Evolutionary conservation across 1,140 invertebrate genomes (phyloP).

Genomic region (Neuroterus valhalla): DNA sequence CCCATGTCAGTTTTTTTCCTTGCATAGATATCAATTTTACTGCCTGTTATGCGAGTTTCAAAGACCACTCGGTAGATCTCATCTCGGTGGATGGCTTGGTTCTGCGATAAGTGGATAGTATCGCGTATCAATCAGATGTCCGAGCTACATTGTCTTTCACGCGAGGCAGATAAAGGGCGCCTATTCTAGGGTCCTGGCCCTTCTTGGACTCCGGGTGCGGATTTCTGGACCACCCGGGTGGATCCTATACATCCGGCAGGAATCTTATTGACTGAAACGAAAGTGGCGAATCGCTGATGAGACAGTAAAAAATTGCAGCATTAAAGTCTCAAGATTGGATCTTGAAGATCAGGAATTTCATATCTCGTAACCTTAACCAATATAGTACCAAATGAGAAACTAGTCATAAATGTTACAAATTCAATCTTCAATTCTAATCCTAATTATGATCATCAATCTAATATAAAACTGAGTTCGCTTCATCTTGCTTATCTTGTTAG

Average conservation of each 20-base stretch:
- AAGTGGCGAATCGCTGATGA: constrained; percentile 48
- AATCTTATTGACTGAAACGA: constrained; percentile 67
- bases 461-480: neutral
- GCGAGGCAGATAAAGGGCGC: constrained; percentile 62
- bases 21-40: constrained; percentile 32
- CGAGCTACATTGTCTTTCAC: constrained; percentile 66
- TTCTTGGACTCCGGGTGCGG: constrained; percentile 25
- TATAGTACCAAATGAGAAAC: neutral
- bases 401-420: neutral
- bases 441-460: too few species aligned
- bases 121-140: constrained; percentile 70
- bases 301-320: constrained; percentile 4
- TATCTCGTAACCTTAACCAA: too few species aligned
- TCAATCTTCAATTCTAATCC: too few species aligned
- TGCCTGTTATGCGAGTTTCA: constrained; percentile 19
- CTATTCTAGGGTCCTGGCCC: constrained; percentile 44
- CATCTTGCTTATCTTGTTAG: neutral
- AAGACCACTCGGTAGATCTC: constrained; percentile 55
- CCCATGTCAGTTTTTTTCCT: constrained; percentile 13
- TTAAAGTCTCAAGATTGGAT: too few species aligned
- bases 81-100: too few species aligned
- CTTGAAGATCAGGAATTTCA: too few species aligned
- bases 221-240: constrained; percentile 66
- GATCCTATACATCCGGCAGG: constrained; percentile 59
- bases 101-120: constrained; percentile 64